phyloP scores from a whole-genome alignment of 37 sponge, comb jelly and placozoan species.

The Ianthella basta region DNA sequence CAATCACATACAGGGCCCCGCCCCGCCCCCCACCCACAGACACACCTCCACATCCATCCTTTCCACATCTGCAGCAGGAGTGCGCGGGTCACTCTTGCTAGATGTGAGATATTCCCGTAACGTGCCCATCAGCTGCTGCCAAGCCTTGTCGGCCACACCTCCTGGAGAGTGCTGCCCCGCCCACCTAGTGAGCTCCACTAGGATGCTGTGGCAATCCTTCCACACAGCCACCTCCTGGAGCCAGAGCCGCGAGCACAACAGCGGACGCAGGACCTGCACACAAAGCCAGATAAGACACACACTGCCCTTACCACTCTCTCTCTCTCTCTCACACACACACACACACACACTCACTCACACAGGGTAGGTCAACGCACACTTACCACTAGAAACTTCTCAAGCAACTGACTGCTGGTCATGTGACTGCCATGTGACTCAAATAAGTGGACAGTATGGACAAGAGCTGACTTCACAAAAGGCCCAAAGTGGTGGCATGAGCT shows the following conservation, averaged over 20 bases:
- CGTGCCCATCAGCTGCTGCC: constrained; percentile 10
- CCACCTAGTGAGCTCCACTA: neutral
- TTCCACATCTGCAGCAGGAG: neutral
- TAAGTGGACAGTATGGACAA: constrained; percentile 46
- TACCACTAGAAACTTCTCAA: constrained; percentile 44
- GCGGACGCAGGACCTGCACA: neutral
- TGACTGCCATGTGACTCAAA: constrained; percentile 33
- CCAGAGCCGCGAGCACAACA: neutral
- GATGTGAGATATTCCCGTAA: neutral
- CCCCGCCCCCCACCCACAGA: too few species aligned
- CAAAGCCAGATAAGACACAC: neutral
- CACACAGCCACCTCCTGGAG: neutral
- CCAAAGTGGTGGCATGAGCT: constrained; percentile 18
- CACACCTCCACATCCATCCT: constrained; percentile 11
- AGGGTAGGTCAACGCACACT: neutral
- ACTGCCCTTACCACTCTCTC: neutral
- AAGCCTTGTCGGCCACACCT: neutral
- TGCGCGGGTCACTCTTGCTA: neutral
- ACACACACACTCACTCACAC: neutral
- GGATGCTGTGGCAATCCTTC: neutral
- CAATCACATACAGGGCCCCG: neutral
- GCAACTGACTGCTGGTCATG: neutral
- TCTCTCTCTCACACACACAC: neutral
- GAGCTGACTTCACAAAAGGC: constrained; percentile 44
- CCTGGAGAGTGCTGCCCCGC: neutral